Conservation (phyloP, 2,113 vertebrate species). For the Arothron firmamentum region DNA sequence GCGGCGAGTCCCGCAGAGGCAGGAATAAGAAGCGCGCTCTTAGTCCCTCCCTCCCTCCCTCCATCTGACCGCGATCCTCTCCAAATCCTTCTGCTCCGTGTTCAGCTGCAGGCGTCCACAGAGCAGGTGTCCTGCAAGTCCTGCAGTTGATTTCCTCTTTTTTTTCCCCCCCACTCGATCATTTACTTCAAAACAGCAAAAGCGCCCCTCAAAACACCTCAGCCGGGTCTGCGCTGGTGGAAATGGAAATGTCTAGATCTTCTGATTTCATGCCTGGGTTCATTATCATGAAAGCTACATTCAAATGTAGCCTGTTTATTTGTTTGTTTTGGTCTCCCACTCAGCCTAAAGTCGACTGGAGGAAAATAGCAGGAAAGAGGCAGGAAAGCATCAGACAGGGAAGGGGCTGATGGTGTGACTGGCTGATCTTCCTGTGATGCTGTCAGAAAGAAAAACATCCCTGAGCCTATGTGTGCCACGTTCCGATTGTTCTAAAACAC, state of each 20-base stretch:
- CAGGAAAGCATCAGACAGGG: constrained; percentile 52
- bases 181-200: neutral
- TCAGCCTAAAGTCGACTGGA: neutral
- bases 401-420: constrained; percentile 36
- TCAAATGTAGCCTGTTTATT: constrained; percentile 4
- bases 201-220: neutral
- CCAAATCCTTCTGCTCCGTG: constrained; percentile 48
- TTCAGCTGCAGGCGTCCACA: constrained; percentile 21
- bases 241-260: neutral
- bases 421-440: constrained; percentile 59
- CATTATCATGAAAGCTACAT: neutral
- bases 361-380: constrained; percentile 32
- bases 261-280: too few species aligned
- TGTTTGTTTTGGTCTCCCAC: constrained; percentile 2
- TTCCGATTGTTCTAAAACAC: neutral
- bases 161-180: neutral
- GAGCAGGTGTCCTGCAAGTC: constrained; percentile 44
- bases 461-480: constrained; percentile 1
- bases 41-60: constrained; percentile 86
- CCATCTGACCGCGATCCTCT: constrained; percentile 70
- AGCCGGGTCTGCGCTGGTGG: neutral
- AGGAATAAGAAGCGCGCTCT: constrained; percentile 79
- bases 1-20: constrained; percentile 74
- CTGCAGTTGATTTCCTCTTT: neutral
- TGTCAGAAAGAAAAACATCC: constrained; percentile 12